Conservation (phyloP, 2,797 vertebrate species). For the Lacerta viridis region DNA sequence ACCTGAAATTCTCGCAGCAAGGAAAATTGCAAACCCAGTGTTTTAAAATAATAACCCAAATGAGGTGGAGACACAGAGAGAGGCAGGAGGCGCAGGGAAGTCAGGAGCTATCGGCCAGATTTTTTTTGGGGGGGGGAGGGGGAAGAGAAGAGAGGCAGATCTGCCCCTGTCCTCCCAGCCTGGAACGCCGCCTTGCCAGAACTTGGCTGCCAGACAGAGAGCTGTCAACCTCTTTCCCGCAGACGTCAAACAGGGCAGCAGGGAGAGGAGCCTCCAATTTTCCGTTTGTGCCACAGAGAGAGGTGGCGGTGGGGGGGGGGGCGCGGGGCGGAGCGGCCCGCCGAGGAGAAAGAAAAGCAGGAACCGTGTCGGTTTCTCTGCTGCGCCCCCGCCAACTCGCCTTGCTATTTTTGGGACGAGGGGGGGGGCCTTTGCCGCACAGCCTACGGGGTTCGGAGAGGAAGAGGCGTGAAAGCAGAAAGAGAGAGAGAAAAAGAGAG, state of each 20-base stretch:
- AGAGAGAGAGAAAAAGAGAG: too few relatives aligned
- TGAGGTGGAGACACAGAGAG: too few relatives aligned
- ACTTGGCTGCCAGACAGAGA: not conserved
- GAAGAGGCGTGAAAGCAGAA: not conserved
- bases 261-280: not conserved
- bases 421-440: not conserved
- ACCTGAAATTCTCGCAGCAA: too few relatives aligned
- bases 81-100: too few relatives aligned
- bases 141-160: not conserved
- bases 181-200: not conserved
- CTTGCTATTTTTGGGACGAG: conserved; percentile 1
- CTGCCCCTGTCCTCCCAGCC: too few relatives aligned
- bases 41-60: too few relatives aligned
- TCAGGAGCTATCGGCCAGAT: not conserved
- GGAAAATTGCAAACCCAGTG: too few relatives aligned
- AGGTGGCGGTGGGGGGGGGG: too few relatives aligned
- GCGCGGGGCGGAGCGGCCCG: too few relatives aligned
- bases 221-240: not conserved
- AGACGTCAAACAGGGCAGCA: too few relatives aligned
- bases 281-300: not conserved
- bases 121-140: not conserved
- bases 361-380: not conserved
- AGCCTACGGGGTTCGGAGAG: not conserved
- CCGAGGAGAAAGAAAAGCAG: not conserved
- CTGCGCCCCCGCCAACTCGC: not conserved